Base-by-base conservation (phyloP, 2,888 invertebrate species). In the Crepidodera aurea region DNA sequence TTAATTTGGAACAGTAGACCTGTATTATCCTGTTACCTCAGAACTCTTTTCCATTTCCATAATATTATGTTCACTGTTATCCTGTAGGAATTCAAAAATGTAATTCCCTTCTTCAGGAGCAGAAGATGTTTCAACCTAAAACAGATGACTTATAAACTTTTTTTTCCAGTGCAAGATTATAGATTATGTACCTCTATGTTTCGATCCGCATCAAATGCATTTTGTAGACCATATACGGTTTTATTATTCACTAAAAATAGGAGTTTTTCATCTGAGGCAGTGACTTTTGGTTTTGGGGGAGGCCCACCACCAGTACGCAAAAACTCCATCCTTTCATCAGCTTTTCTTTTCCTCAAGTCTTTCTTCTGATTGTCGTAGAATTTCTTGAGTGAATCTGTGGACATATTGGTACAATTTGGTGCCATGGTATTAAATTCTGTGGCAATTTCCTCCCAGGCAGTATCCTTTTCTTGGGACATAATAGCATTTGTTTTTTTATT, bases 401-500 rank as follows among this genome's bases (percentile, higher is more conserved):
- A 27, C 15, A 13, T 48, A 8, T 3, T 16, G n/a, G 22, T 10
- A 22, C 15, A 27, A 48, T 10, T 29, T 48, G 27, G 15, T 2
- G 15, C n/a, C 6, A n/a, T 27, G 15, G 27, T 0, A 29, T 3
- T 48, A 29, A 48, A 48, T 16, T 29, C 27, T 12, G 2, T 10
- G 29, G 8, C n/a, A 29, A 48, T 29, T 29, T 2, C 8, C 3
- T 27, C 25, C 46, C 40, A 37, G 40, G 39, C 32, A 4, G 40
- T 37, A 39, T 60, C 55, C 50, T 55, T 64, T 32, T 32, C 37
- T 54, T 53, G 50, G 25, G 29, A 8, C 42, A 25, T 29, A 37
- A 53, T 39, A 22, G 15, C 13, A 25, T 53, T 25, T 5, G 53
- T 53, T 1, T n/a, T 25, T 15, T 53, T 40, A 53, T 53, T 53